phyloP scores from a whole-genome alignment of 2,888 invertebrate genomes.

The Leptopilina myrica region DNA sequence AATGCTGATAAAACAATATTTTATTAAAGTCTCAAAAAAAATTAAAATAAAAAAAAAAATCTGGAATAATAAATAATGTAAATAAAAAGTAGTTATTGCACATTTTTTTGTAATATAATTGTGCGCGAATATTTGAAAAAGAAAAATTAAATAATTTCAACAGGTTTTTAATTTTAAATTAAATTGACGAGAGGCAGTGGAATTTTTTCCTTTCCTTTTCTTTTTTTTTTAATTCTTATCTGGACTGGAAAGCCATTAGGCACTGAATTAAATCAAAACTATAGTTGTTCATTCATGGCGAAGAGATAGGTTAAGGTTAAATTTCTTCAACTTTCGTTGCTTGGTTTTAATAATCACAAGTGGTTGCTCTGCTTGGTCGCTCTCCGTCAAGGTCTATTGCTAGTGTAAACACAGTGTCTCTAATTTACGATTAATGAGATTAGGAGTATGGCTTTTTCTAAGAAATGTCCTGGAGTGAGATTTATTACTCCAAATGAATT shows the following conservation, averaged over 20 bases:
- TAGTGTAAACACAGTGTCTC: conserved; percentile 21
- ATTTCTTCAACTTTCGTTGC: conserved; percentile 30
- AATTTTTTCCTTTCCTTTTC: not conserved
- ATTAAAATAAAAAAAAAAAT: not conserved
- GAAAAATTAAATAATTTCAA: not conserved
- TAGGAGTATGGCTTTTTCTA: not conserved
- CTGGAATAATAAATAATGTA: not conserved
- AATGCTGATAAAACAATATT: not conserved
- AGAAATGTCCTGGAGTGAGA: conserved; percentile 19
- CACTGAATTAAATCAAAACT: conserved; percentile 32
- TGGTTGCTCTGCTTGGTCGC: conserved; percentile 7
- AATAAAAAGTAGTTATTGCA: conserved; percentile 1
- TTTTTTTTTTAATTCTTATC: not conserved
- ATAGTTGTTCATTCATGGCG: conserved; percentile 14
- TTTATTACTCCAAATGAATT: not conserved
- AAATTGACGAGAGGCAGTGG: not conserved
- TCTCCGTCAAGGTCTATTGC: not conserved
- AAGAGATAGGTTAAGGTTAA: conserved; percentile 34
- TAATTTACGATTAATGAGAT: conserved; percentile 24
- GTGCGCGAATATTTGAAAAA: too few species aligned
- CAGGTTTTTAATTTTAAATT: not conserved
- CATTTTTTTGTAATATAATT: not conserved
- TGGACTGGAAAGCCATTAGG: not conserved
- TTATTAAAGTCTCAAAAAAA: not conserved
- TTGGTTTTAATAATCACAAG: conserved; percentile 2